Conservation (phyloP, 2,888 invertebrate species). For the Polylopha cassiicola region DNA sequence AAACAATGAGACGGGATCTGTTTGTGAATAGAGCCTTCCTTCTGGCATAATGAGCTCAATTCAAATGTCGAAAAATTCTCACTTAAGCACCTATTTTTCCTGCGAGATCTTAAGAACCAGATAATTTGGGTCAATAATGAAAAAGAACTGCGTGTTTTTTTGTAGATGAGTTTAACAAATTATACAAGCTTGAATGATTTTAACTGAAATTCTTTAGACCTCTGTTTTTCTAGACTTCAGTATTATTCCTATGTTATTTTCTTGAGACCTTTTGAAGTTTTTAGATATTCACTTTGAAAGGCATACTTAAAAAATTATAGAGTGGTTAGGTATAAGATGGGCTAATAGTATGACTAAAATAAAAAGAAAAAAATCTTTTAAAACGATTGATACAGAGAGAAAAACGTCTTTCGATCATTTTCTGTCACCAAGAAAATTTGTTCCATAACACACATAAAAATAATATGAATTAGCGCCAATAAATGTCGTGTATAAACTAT, state of each 20-base stretch:
- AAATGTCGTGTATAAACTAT: too few relatives aligned
- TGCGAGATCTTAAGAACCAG: slow-evolving; percentile 32
- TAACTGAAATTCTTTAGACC: slow-evolving; percentile 1
- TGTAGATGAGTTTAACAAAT: slow-evolving; percentile 11
- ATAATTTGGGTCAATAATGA: slow-evolving; percentile 35
- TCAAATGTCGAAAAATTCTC: slow-evolving; percentile 26
- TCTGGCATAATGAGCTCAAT: slow-evolving; percentile 40
- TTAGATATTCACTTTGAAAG: too few relatives aligned
- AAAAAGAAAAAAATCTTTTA: too few relatives aligned
- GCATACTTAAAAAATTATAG: too few relatives aligned
- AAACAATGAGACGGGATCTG: slow-evolving; percentile 35
- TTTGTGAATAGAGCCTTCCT: slow-evolving; percentile 29
- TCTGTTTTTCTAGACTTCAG: slow-evolving; percentile 4
- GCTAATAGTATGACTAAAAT: too few relatives aligned
- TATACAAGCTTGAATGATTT: slow-evolving; percentile 5
- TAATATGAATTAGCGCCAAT: too few relatives aligned
- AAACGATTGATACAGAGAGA: too few relatives aligned
- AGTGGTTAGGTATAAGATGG: neutral
- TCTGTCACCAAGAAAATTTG: too few relatives aligned
- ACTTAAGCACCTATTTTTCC: slow-evolving; percentile 23
- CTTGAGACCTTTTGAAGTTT: slow-evolving; percentile 13
- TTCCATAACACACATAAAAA: too few relatives aligned
- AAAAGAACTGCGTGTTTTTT: slow-evolving; percentile 26
- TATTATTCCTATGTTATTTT: slow-evolving; percentile 13
- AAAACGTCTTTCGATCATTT: too few relatives aligned